A percentile compares a stretch with the other conserved stretches of the same genome.
These are phyloP conservation scores for Galeopterus variegatus DNA, from an alignment of 2,113 vertebrate species.

Conservation along the genomic window DNA sequence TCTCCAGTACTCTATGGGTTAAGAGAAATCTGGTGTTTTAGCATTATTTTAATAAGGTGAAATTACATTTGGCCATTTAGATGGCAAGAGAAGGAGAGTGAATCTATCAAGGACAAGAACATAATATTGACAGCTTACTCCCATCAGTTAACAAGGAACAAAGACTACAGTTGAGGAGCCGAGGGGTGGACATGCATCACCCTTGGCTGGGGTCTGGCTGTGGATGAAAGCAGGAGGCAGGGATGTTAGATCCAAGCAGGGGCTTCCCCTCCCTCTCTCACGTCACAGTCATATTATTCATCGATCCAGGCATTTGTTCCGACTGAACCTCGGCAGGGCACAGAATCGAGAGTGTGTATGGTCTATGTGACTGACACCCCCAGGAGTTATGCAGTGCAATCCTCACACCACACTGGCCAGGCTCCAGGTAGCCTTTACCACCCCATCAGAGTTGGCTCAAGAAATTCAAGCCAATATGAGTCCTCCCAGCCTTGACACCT, in stretches of 20 bases:
- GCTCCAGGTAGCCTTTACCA: not conserved
- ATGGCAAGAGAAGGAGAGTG: not conserved
- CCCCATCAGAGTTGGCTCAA: not conserved
- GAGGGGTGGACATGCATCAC: not conserved
- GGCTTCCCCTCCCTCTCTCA: not conserved
- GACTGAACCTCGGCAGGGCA: not conserved
- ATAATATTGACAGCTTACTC: not conserved
- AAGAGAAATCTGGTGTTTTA: not conserved
- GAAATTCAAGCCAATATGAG: not conserved
- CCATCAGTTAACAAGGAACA: not conserved
- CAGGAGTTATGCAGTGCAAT: accelerated
- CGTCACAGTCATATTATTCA: not conserved
- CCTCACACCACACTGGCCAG: not conserved
- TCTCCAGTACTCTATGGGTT: not conserved
- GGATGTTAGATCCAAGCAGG: not conserved
- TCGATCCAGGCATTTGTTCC: not conserved
- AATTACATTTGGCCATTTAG: not conserved
- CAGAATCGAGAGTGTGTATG: not conserved
- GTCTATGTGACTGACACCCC: not conserved
- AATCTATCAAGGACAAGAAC: not conserved
- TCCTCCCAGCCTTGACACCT: not conserved
- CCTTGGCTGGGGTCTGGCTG: not conserved
- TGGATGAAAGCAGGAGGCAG: not conserved
- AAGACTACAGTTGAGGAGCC: not conserved
- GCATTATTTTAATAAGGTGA: not conserved